Evolutionary conservation across 2,797 vertebrate species (phyloP).

Genomic region (Sebastes iracundus): DNA sequence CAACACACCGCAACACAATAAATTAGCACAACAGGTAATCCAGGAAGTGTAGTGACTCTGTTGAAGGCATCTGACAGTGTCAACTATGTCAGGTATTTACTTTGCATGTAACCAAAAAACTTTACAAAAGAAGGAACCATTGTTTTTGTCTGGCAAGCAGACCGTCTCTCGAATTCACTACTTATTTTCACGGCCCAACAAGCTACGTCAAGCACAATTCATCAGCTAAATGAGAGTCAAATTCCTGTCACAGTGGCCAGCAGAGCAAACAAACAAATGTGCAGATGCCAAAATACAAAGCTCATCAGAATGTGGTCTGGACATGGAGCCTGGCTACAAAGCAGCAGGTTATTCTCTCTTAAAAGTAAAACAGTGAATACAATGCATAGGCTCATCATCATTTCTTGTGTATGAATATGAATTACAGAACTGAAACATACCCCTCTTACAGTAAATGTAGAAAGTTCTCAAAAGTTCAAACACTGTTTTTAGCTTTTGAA

Average conservation of each 20-base stretch:
- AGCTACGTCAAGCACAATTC: background rate
- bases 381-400: background rate
- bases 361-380: background rate
- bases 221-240: background rate
- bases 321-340: background rate
- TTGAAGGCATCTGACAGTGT: background rate
- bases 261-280: background rate
- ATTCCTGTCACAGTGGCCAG: too few species aligned
- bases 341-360: background rate
- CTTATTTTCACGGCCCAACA: background rate
- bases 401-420: background rate
- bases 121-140: background rate
- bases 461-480: background rate
- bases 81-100: background rate
- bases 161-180: background rate
- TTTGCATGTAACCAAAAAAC: background rate
- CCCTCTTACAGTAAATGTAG: background rate
- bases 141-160: background rate
- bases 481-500: background rate
- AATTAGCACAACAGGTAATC: background rate
- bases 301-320: background rate
- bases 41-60: background rate
- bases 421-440: constrained; percentile 20
- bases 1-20: background rate
- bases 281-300: background rate